Evolutionary conservation across 2,113 vertebrate genomes (phyloP).

Genomic region (Phylloscopus whistleri): DNA sequence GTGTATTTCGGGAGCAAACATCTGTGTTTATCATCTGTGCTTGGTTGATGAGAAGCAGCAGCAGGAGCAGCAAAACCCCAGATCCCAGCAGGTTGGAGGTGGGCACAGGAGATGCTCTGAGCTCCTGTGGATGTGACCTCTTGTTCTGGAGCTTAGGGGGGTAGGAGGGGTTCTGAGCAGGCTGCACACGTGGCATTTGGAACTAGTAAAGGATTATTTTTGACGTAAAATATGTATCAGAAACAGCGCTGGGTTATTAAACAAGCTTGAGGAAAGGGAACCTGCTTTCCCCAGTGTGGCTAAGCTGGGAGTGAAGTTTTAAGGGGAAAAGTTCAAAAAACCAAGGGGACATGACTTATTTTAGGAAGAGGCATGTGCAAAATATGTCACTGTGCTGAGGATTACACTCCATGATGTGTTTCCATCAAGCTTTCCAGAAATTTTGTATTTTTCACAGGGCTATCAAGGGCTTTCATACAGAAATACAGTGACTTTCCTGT

Average conservation of each 20-base stretch:
- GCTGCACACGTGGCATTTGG: neutral
- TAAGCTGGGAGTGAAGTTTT: neutral
- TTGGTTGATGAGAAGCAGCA: neutral
- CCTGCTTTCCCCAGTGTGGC: neutral
- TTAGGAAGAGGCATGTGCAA: neutral
- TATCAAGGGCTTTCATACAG: neutral
- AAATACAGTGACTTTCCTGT: neutral
- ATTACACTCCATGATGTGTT: neutral
- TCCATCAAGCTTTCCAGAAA: neutral
- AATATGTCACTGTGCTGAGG: neutral
- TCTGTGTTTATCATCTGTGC: slow-evolving; percentile 29
- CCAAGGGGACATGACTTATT: no score
- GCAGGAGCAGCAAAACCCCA: neutral
- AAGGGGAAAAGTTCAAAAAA: neutral
- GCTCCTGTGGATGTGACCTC: slow-evolving; percentile 14
- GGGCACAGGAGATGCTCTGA: neutral
- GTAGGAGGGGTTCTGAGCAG: neutral
- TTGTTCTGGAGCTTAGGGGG: neutral
- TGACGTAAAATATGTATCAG: neutral
- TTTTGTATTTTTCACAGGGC: neutral
- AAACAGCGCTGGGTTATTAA: neutral
- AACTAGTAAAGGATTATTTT: slow-evolving; percentile 51
- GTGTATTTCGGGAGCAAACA: slow-evolving; percentile 25
- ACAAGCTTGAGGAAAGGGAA: neutral
- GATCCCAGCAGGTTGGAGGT: neutral